Percentiles rank a stretch among this genome's conserved stretches.
Conservation (phyloP, 2,113 vertebrate species). For the Melozone crissalis region DNA sequence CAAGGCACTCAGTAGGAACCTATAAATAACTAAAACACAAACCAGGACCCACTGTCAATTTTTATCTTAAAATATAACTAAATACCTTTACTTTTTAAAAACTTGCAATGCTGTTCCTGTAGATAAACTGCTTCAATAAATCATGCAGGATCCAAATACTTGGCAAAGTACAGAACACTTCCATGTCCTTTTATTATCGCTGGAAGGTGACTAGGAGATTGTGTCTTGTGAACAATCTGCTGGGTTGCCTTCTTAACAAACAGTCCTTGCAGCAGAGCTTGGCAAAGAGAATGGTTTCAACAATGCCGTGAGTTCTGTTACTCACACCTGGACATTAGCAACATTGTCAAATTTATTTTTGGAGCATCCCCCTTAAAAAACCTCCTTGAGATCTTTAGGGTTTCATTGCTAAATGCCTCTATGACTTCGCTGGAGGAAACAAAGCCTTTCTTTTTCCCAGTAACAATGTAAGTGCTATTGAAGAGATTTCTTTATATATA, state of each 20-base stretch:
- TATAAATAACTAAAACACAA: conserved; percentile 33
- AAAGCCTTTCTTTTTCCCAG: not conserved
- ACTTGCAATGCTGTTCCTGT: not conserved
- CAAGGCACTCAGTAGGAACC: not conserved
- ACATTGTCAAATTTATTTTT: not conserved
- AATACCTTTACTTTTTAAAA: not conserved
- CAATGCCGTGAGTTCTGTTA: accelerated
- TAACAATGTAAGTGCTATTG: not conserved
- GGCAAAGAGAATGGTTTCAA: not conserved
- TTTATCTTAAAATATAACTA: not conserved
- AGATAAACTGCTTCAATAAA: not conserved
- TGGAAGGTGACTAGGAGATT: not conserved
- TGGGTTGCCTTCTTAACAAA: not conserved
- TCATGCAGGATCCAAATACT: not conserved
- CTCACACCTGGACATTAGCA: not conserved
- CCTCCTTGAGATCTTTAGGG: not conserved
- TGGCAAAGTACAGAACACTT: not conserved
- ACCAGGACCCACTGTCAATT: not conserved
- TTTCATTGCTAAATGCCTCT: not conserved
- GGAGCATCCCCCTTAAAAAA: not conserved
- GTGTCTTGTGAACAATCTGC: not conserved
- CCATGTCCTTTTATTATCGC: not conserved
- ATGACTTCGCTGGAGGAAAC: not conserved
- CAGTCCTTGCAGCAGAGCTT: not conserved
- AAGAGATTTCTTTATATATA: not conserved